These are phyloP conservation scores for Todiramphus chloris DNA, from an alignment of 2,113 vertebrate genomes.

Conservation along the genomic window DNA sequence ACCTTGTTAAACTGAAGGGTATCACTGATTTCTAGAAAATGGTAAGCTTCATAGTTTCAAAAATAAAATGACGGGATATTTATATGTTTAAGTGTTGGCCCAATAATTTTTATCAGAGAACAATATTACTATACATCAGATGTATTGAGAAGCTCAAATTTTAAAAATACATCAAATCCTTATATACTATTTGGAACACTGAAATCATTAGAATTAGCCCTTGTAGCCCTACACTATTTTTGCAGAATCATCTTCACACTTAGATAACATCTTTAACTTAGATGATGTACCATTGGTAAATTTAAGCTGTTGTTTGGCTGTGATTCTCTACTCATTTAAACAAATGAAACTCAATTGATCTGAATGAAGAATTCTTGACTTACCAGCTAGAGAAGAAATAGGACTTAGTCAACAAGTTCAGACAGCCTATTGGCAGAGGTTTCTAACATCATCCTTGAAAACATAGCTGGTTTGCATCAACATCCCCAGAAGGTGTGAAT, in stretches of 20 bases:
- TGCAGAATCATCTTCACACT: not conserved
- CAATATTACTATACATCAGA: not conserved
- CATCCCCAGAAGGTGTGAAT: constrained; percentile 1
- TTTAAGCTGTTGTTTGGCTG: not conserved
- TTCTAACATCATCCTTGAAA: not conserved
- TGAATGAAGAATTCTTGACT: not conserved
- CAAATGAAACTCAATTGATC: not conserved
- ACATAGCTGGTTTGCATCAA: not conserved
- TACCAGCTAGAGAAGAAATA: not conserved
- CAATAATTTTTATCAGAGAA: not conserved
- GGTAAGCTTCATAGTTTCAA: not conserved
- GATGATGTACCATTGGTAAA: not conserved
- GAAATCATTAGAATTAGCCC: not conserved
- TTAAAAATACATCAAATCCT: not conserved
- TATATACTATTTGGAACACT: not conserved
- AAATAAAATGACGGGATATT: not conserved
- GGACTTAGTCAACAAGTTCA: not conserved
- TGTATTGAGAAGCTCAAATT: not conserved
- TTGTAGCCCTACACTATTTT: not conserved
- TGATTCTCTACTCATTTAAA: not conserved
- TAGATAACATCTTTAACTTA: not conserved
- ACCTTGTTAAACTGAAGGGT: not conserved
- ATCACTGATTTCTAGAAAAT: not conserved
- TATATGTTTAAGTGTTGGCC: not conserved
- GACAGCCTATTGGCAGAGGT: not conserved